Percentiles rank a stretch among this genome's conserved stretches.
phyloP scores from a whole-genome alignment of 2,113 vertebrate genomes.

The Brevimyrus niger region DNA sequence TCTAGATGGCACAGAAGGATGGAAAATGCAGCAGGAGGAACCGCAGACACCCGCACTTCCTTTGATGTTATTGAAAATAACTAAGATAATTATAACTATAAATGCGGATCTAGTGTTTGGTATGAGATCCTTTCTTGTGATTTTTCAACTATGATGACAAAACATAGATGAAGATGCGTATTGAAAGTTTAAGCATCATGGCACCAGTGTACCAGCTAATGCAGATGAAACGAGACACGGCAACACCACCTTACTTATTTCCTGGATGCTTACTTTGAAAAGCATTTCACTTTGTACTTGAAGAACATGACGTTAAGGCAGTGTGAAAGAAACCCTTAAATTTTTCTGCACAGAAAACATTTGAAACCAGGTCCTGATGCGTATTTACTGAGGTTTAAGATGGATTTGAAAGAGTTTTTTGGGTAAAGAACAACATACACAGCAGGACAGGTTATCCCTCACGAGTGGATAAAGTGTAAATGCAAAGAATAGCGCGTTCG shows the following conservation, averaged over 20 bases:
- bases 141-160: background rate
- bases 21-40: slow-evolving; percentile 24
- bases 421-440: background rate
- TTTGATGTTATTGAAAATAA: background rate
- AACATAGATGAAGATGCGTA: background rate
- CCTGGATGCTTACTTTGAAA: background rate
- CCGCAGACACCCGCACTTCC: background rate
- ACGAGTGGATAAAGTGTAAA: background rate
- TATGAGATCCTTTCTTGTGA: background rate
- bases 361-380: background rate
- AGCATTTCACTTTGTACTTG: background rate
- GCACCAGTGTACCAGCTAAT: background rate
- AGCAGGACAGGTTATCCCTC: background rate
- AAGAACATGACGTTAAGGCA: background rate
- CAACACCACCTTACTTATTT: background rate
- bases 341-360: background rate
- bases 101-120: background rate
- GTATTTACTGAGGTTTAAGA: background rate
- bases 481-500: background rate
- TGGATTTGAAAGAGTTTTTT: background rate
- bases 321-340: background rate
- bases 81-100: background rate
- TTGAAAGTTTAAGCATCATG: background rate
- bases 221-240: background rate
- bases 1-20: slow-evolving; percentile 59